Evolutionary conservation across 2,797 vertebrate genomes (phyloP).

Genomic region (Netta rufina): DNA sequence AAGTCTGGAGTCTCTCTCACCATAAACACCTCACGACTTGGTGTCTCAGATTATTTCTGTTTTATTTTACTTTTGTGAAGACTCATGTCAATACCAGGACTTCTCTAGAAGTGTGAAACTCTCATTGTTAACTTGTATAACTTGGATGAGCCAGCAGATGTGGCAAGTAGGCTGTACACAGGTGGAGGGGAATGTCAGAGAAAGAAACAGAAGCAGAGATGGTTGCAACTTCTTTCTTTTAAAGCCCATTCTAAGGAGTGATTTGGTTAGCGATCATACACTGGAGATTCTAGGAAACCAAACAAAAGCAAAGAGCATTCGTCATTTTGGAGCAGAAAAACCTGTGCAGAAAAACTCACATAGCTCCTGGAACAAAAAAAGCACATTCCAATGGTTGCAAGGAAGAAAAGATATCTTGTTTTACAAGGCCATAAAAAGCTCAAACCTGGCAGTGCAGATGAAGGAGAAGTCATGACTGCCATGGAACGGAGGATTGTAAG

Average conservation of each 20-base stretch:
- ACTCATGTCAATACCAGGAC: not conserved
- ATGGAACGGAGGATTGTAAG: not conserved
- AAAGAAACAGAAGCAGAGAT: slow-evolving; percentile 12
- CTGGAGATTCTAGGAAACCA: not conserved
- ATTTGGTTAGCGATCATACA: not conserved
- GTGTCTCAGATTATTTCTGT: not conserved
- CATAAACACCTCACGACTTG: not conserved
- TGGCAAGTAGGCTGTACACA: not conserved
- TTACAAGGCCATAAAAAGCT: not conserved
- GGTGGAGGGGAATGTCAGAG: not conserved
- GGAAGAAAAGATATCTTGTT: not conserved
- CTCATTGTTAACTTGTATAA: not conserved
- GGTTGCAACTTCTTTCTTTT: not conserved
- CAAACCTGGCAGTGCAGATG: not conserved
- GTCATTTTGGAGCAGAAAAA: not conserved
- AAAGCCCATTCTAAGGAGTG: not conserved
- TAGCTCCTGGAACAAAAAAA: not conserved
- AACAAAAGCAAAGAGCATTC: not conserved
- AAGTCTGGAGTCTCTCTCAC: not conserved
- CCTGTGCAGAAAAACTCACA: not conserved
- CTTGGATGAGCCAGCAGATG: not conserved
- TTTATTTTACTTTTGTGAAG: not conserved
- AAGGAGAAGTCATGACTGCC: not conserved
- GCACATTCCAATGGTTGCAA: not conserved
- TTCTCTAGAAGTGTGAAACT: not conserved